phyloP scores from a whole-genome alignment of 2,113 vertebrate species.

The Brachyhypopomus occidentalis region DNA sequence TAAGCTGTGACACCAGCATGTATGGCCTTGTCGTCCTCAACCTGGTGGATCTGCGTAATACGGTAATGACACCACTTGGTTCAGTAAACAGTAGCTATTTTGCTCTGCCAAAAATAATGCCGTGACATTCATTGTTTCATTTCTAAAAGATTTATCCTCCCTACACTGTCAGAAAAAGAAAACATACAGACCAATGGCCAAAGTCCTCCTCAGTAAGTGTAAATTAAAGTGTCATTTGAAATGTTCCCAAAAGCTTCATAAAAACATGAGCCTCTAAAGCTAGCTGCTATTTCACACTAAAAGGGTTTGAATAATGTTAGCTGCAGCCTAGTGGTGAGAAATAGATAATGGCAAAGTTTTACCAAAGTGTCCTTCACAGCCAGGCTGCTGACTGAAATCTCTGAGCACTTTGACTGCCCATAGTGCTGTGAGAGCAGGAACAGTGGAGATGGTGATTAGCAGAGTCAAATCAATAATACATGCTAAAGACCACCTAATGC shows the following conservation, averaged over 20 bases:
- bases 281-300: constrained; percentile 8
- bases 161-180: background rate
- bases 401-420: constrained; percentile 43
- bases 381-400: constrained; percentile 34
- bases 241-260: constrained; percentile 8
- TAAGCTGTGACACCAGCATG: constrained; percentile 29
- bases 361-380: constrained; percentile 12
- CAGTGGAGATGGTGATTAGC: constrained; percentile 54
- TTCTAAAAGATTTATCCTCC: background rate
- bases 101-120: background rate
- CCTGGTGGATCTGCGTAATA: background rate
- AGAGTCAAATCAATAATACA: constrained; percentile 56
- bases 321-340: constrained; percentile 9
- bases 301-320: background rate
- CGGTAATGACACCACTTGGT: background rate
- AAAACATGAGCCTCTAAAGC: constrained; percentile 11
- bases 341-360: constrained; percentile 29
- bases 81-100: background rate
- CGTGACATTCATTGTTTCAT: constrained; percentile 6
- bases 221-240: background rate
- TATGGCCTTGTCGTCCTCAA: constrained; percentile 21
- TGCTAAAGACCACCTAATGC: constrained; percentile 56
- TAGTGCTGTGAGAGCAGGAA: constrained; percentile 48
- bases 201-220: background rate
- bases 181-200: background rate